These are phyloP conservation scores for Megaustenia siamemsis DNA, from an alignment of 2,888 invertebrate species.

Conservation along the genomic window DNA sequence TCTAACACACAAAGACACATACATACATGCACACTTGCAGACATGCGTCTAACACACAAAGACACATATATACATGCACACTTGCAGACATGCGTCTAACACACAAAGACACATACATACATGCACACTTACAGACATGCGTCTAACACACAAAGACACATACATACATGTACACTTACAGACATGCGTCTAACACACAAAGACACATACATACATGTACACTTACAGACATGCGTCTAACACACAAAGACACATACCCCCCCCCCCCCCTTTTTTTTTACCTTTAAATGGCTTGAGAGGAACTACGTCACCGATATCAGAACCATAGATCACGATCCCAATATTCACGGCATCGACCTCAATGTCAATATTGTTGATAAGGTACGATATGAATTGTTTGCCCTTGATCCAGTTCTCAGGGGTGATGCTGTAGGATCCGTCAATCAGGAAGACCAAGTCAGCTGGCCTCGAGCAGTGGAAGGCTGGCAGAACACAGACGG, in stretches of 20 bases:
- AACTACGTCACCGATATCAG: slow-evolving; percentile 65
- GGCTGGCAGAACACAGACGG: slow-evolving; percentile 58
- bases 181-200: background rate
- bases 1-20: too few species aligned
- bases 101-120: too few species aligned
- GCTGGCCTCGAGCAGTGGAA: slow-evolving; percentile 69
- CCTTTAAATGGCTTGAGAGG: slow-evolving; percentile 66
- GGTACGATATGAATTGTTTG: slow-evolving; percentile 66
- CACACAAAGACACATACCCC: background rate
- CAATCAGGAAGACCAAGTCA: slow-evolving; percentile 69
- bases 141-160: background rate
- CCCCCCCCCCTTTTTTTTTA: slow-evolving; percentile 39
- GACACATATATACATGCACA: background rate
- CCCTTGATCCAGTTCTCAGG: slow-evolving; percentile 66
- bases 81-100: too few species aligned
- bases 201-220: too few species aligned
- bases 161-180: too few species aligned
- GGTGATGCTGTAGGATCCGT: slow-evolving; percentile 70
- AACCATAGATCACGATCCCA: slow-evolving; percentile 68
- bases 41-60: background rate
- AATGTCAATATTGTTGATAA: slow-evolving; percentile 62
- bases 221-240: background rate
- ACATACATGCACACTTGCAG: too few species aligned
- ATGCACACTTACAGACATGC: too few species aligned
- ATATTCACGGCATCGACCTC: slow-evolving; percentile 54